phyloP scores from a whole-genome alignment of 2,113 vertebrate species.

The Brachirus orientalis region DNA sequence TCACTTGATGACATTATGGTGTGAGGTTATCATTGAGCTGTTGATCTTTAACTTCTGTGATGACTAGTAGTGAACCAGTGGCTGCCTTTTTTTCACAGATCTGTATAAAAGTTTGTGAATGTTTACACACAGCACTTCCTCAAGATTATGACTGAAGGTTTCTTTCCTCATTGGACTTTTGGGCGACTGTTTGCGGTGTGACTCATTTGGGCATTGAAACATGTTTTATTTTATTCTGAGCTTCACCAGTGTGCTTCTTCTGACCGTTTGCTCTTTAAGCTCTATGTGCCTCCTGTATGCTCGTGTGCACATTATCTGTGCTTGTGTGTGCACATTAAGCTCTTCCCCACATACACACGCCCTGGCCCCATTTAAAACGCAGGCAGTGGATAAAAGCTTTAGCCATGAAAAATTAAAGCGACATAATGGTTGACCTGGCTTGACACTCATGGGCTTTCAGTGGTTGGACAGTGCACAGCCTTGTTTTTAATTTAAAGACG shows the following conservation, averaged over 20 bases:
- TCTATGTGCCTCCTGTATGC: no score
- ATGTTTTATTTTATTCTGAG: neutral
- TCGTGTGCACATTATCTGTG: neutral
- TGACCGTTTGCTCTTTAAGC: neutral
- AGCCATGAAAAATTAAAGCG: constrained; percentile 62
- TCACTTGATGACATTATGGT: no score
- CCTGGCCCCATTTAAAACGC: constrained; percentile 10
- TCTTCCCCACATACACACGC: neutral
- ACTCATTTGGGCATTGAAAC: neutral
- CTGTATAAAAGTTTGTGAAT: no score
- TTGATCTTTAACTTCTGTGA: no score
- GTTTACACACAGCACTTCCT: no score
- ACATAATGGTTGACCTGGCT: constrained; percentile 53
- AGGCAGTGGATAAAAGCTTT: constrained; percentile 51
- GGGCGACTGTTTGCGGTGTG: neutral
- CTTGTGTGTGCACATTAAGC: constrained; percentile 9
- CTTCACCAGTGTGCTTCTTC: neutral
- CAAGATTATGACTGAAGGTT: no score
- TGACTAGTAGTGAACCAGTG: no score
- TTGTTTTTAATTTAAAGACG: constrained; percentile 30
- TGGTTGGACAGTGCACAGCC: constrained; percentile 1
- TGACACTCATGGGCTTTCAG: constrained; percentile 8
- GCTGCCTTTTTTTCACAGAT: no score
- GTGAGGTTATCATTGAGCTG: no score
- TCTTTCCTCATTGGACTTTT: neutral